phyloP scores from a whole-genome alignment of 2,113 vertebrate genomes.

The Chrysochloris asiatica region DNA sequence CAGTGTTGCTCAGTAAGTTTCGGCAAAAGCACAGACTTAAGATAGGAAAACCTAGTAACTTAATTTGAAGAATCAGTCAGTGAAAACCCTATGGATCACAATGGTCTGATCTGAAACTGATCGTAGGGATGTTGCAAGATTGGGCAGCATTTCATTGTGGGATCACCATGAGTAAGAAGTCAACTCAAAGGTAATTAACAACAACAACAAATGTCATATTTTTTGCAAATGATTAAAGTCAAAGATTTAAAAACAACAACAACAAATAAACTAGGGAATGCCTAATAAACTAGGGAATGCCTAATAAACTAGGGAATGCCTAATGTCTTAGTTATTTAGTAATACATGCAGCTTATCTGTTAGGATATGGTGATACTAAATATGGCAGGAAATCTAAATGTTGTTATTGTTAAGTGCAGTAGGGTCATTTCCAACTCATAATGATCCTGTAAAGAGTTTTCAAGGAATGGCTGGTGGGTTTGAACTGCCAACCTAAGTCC shows the following conservation, averaged over 20 bases:
- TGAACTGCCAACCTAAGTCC: too few species aligned
- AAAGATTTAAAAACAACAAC: too few species aligned
- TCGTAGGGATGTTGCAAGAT: neutral
- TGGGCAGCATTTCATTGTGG: neutral
- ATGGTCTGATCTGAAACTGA: neutral
- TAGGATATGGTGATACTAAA: neutral
- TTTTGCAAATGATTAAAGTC: constrained; percentile 8
- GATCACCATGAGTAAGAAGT: neutral
- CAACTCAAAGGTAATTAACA: neutral
- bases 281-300: too few species aligned
- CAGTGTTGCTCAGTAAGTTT: neutral
- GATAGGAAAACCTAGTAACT: neutral
- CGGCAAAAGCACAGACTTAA: neutral
- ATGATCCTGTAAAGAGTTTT: too few species aligned
- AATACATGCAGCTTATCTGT: neutral
- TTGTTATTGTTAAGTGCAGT: too few species aligned
- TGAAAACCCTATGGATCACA: neutral
- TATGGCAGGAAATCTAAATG: neutral
- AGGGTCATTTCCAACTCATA: too few species aligned
- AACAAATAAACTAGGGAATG: too few species aligned
- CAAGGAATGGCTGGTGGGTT: too few species aligned
- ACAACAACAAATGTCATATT: neutral
- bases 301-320: too few species aligned
- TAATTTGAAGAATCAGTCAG: neutral
- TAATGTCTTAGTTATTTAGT: neutral